These are phyloP conservation scores for Procavia capensis DNA, from an alignment of 2,113 vertebrate species.

Conservation along the genomic window DNA sequence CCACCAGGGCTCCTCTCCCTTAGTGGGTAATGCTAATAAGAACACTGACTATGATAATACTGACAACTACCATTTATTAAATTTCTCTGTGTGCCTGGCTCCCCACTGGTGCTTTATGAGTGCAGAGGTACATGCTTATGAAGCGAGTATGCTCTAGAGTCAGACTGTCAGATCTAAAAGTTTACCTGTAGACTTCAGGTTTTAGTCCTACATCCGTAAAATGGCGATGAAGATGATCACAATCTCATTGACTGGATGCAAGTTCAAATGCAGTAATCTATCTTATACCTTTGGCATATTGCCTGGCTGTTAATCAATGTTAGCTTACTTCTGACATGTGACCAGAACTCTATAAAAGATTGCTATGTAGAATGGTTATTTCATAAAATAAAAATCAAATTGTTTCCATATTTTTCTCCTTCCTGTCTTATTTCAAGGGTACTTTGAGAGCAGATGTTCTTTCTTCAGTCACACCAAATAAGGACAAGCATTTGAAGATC, in stretches of 20 bases:
- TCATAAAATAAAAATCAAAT: background rate
- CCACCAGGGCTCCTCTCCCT: background rate
- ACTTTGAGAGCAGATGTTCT: background rate
- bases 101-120: background rate
- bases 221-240: background rate
- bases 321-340: background rate
- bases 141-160: background rate
- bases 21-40: background rate
- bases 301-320: background rate
- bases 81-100: background rate
- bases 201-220: background rate
- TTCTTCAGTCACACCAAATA: background rate
- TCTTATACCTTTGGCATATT: background rate
- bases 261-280: background rate
- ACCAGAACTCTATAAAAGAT: background rate
- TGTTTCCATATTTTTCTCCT: background rate
- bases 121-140: background rate
- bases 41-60: background rate
- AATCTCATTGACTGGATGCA: background rate
- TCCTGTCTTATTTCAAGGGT: background rate
- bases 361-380: background rate
- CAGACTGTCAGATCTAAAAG: background rate
- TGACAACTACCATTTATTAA: background rate
- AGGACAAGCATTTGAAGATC: background rate
- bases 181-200: background rate